phyloP scores from a whole-genome alignment of 1,140 invertebrate species.

The Drosophila tani region DNA sequence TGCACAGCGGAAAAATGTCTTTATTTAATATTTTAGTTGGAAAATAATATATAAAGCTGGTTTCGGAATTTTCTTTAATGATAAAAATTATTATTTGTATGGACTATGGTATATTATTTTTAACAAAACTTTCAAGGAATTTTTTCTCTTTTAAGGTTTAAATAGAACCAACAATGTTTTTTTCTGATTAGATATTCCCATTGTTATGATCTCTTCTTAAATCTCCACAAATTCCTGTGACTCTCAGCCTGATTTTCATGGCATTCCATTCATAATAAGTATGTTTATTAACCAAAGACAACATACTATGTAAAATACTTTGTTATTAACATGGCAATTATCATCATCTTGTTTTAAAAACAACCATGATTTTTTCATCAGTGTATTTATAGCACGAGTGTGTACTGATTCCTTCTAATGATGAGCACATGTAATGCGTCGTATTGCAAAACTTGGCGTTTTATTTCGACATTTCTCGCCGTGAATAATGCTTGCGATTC shows the following conservation, averaged over 20 bases:
- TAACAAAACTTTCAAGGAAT: not conserved
- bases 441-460: constrained; percentile 81
- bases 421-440: constrained; percentile 81
- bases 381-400: constrained; percentile 30
- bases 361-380: constrained; percentile 15
- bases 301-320: not conserved
- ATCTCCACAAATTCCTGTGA: not conserved
- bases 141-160: not conserved
- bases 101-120: not conserved
- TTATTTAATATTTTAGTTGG: not conserved
- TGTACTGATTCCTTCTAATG: constrained; percentile 59
- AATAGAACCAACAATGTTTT: not conserved
- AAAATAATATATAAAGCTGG: not conserved
- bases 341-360: not conserved
- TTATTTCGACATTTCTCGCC: constrained; percentile 78
- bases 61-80: not conserved
- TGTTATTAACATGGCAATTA: not conserved
- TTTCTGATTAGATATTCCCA: not conserved
- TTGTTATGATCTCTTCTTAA: not conserved
- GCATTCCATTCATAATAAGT: no score
- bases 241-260: no score
- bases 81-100: no score
- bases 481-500: constrained; percentile 77
- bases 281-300: not conserved
- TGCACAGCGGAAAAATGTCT: not conserved